phyloP scores from a whole-genome alignment of 2,113 vertebrate species.

The Leucosticte australis region DNA sequence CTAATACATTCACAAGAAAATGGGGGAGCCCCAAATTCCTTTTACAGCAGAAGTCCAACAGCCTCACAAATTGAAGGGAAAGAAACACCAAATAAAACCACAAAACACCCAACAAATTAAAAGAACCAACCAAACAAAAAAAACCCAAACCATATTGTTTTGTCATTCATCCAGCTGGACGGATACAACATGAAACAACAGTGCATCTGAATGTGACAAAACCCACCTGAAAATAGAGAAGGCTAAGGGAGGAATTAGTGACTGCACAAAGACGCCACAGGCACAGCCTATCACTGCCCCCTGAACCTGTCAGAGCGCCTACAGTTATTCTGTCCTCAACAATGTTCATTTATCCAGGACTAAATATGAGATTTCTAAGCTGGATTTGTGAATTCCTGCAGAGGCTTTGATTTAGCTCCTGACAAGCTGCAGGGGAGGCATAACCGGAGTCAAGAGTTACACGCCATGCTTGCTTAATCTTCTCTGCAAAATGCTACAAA shows the following conservation, averaged over 20 bases:
- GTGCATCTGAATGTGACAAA: background rate
- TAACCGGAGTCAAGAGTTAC: background rate
- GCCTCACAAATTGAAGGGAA: background rate
- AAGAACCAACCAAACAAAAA: background rate
- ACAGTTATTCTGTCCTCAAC: background rate
- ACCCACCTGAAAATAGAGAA: background rate
- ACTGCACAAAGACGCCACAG: background rate
- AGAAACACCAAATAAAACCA: background rate
- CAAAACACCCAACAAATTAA: background rate
- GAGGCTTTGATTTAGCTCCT: slow-evolving; percentile 48
- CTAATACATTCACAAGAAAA: background rate
- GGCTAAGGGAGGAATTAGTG: accelerated
- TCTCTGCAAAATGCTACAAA: background rate
- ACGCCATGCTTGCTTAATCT: background rate
- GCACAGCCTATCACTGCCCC: background rate
- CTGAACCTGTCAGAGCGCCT: background rate
- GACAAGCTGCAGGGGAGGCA: slow-evolving; percentile 2
- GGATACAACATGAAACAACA: background rate
- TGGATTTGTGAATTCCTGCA: slow-evolving; percentile 46
- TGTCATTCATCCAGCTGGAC: background rate
- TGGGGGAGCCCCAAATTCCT: background rate
- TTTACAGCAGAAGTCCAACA: background rate
- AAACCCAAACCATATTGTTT: accelerated
- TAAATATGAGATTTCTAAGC: slow-evolving; percentile 40
- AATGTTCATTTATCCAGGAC: slow-evolving; percentile 5